Evolutionary conservation across 2,888 invertebrate species (phyloP).

Genomic region (Polydrusus pterygomalis): DNA sequence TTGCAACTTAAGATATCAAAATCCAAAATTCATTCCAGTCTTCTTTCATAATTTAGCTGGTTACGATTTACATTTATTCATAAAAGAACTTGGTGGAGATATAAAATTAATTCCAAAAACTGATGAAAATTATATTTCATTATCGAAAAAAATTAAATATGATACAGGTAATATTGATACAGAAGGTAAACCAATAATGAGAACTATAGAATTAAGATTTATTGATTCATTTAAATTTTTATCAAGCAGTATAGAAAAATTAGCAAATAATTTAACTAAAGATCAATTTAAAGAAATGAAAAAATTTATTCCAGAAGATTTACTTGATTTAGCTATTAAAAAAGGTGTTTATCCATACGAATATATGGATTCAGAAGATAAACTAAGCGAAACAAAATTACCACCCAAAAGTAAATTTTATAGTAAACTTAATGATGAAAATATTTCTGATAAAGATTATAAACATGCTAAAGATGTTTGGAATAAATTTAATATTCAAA

Average conservation of each 20-base stretch:
- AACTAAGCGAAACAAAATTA: background rate
- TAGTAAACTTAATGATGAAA: background rate
- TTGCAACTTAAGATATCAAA: slow-evolving; percentile 1
- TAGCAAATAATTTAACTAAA: slow-evolving; percentile 4
- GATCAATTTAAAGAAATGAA: slow-evolving; percentile 5
- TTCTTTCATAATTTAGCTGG: background rate
- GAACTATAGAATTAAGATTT: slow-evolving; percentile 4
- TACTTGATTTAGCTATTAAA: background rate
- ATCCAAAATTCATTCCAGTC: background rate
- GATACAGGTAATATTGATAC: background rate
- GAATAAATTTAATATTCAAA: slow-evolving; percentile 1
- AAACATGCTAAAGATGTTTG: background rate
- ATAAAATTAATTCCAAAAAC: slow-evolving; percentile 3
- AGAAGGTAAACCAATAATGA: background rate
- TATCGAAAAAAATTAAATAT: slow-evolving; percentile 3
- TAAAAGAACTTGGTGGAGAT: background rate
- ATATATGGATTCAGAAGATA: background rate
- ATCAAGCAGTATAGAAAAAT: background rate
- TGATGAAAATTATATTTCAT: background rate
- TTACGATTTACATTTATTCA: background rate
- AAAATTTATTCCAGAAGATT: background rate
- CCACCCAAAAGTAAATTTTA: slow-evolving; percentile 4
- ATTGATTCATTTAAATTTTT: slow-evolving; percentile 6
- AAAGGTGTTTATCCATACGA: slow-evolving; percentile 3
- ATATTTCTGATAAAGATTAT: slow-evolving; percentile 7